Evolutionary conservation across 2,888 invertebrate species (phyloP), one percentile per base, ranked within the genome.

Genomic region (Hipparchia semele): DNA sequence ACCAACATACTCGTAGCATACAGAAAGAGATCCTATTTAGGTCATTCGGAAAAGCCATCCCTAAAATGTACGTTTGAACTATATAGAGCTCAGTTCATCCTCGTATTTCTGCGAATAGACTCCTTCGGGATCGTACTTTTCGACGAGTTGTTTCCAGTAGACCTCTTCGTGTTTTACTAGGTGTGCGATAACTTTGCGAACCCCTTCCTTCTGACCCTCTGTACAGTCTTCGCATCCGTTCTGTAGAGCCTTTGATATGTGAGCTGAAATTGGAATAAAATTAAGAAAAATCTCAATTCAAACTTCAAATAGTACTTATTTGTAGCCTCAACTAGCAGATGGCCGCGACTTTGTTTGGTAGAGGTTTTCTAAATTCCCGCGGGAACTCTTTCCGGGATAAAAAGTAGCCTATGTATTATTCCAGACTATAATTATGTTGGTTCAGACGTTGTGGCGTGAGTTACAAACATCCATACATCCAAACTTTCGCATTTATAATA

Each of bases 201-300:
- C 86, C 1, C 88, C 88, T 1, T 79, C 78, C 1, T 86, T 87
- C 67, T 94, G 94, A 0, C 80, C 81, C 0, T 80, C 81, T 0
- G 90, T 89, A 79, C 94, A 94, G 74, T 88, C 89, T 0, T 81
- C 78, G 77, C 94, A 94, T 0, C 91, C 92, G 6, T 85, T 86
- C 71, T 88, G 86, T 0, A 94, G 83, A 0, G 91, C 94, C n/a
- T 94, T 92, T 0, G 86, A 79, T 7, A 94, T 90, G 76, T 90
- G 90, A 13, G 82, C 94, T 94, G 84, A n/a, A 80, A 82, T 9
- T 2, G 72, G 73, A 33, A 59, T 39, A 62, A 33, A 39, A 23
- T 23, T 23, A 23, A 23, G 23, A 23, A 23, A 23, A 23, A 9
- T 61, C 53, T 7, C 9, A 8, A 6, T 39, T 39, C 5, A 39